Evolutionary conservation across 2,888 invertebrate genomes (phyloP), one percentile per base, ranked within the genome.

Genomic region (Strigamia crassipes): DNA sequence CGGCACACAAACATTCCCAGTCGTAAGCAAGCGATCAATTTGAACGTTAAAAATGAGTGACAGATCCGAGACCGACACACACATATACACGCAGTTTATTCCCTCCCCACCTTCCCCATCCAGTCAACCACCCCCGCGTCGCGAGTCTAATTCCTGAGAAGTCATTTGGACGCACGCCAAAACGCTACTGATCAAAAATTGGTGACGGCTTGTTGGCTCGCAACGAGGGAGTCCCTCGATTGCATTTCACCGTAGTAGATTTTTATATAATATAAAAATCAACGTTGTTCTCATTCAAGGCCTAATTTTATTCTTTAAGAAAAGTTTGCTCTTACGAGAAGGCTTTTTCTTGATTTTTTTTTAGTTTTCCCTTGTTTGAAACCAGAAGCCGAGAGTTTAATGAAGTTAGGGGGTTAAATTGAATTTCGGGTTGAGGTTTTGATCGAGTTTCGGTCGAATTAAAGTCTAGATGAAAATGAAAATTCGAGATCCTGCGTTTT

Each of bases 21-120:
- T 61, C 18, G 23, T 61, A 61, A 61, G 61, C 61, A 61, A 61
- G 61, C 61, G 61, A 61, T 61, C 61, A 61, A 61, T 61, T 61
- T 61, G 61, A 61, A 61, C 61, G 61, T 61, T 61, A 61, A 61
- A 61, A 61, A 61, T 61, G 61, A 61, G 61, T 61, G 61, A 61
- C 61, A 61, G 61, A 61, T 61, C 61, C 61, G 61, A 61, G 61
- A 61, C 61, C 61, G 61, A 56, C n/a, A 34, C 61, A 34, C 61
- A 61, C 61, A 61, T 23, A 61, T 21, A 61, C 61, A 61, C 61
- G 61, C 61, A 61, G 61, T 61, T 61, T 46, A 46, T 15, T 46
- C 42, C 42, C 4, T 46, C 42, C 42, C 42, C 42, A 15, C 42
- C 42, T 46, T 23, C 61, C 61, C 61, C 61, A 21, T 3, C 21